These are phyloP conservation scores for Agrotis clavis DNA, from an alignment of 2,888 invertebrate species.

Conservation along the genomic window DNA sequence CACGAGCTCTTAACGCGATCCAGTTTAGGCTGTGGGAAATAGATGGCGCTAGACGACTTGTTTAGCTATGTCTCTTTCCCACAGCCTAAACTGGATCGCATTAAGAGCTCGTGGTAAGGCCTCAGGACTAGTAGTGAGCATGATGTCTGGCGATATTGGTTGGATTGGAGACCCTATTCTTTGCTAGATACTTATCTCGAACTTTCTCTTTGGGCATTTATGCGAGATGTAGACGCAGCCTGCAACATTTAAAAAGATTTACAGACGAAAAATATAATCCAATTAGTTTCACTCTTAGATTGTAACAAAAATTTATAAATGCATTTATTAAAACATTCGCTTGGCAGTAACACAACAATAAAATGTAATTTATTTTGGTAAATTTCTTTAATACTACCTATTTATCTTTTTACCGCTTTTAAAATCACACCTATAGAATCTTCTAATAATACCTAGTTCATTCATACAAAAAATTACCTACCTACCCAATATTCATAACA, in stretches of 20 bases:
- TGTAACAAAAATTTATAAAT: constrained; percentile 2
- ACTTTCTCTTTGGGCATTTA: too few relatives aligned
- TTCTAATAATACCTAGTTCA: background rate
- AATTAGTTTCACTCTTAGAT: background rate
- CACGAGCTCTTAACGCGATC: too few relatives aligned
- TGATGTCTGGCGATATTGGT: background rate
- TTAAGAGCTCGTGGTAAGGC: too few relatives aligned
- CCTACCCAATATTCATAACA: background rate
- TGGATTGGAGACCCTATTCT: background rate
- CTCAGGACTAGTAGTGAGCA: background rate
- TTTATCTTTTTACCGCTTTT: background rate
- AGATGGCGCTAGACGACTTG: too few relatives aligned
- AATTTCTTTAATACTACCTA: background rate
- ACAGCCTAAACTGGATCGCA: too few relatives aligned
- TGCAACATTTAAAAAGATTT: background rate
- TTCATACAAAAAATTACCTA: too few relatives aligned
- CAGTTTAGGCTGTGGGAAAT: too few relatives aligned
- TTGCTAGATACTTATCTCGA: background rate
- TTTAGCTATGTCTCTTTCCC: too few relatives aligned
- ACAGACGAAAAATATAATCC: too few relatives aligned
- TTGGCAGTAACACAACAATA: constrained; percentile 2
- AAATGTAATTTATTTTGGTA: background rate
- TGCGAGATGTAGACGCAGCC: too few relatives aligned
- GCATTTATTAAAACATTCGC: constrained; percentile 7
- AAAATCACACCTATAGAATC: background rate